Base-by-base conservation (phyloP, 2,888 invertebrate species). In the Chalcis sispes region DNA sequence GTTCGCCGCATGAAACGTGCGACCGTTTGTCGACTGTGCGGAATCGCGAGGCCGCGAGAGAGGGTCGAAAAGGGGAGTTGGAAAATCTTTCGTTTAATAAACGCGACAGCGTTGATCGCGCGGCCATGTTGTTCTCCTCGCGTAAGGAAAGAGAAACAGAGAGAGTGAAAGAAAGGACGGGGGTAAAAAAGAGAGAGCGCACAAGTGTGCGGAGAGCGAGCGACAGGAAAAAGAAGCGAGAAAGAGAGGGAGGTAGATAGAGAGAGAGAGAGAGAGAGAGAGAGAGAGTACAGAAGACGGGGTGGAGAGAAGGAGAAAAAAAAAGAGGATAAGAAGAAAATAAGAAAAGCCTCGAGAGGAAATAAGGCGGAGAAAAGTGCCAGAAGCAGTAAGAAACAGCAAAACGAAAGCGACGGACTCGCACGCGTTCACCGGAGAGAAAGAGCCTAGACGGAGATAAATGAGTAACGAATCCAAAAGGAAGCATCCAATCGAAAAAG, bases 381-480 rank as follows among this genome's bases (percentile, higher is more conserved):
- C 42, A 46, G 65, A 36, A 36, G 18, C 65, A 65, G 65, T 65
- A 65, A 65, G 50, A 65, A 65, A 48, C 29, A 50, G 65, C 42
- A 65, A 65, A 65, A 65, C 65, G 50, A 65, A 65, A 65, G 50
- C 36, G 40, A 64, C 29, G 40, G 62, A n/a, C 46, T 27, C 27
- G 27, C 27, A 27, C 23, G n/a, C n/a, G n/a, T n/a, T n/a, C n/a
- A 20, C 50, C 50, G 29, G n/a, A 18, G 18, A 46, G 48, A 48
- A 32, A 48, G 64, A 69, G 13, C 25, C 23, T 23, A 56, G 56
- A 67, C 67, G 46, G 67, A 54, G 67, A 67, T 67, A 67, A 67
- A 67, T 54, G 56, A 67, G 40, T 56, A 67, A 67, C 56, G 56
- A 67, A 56, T 56, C 56, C 67, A 67, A 56, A 67, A 67, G 42